These are phyloP conservation scores for Pelochelys cantorii DNA, from an alignment of 2,797 vertebrate genomes.

Conservation along the genomic window DNA sequence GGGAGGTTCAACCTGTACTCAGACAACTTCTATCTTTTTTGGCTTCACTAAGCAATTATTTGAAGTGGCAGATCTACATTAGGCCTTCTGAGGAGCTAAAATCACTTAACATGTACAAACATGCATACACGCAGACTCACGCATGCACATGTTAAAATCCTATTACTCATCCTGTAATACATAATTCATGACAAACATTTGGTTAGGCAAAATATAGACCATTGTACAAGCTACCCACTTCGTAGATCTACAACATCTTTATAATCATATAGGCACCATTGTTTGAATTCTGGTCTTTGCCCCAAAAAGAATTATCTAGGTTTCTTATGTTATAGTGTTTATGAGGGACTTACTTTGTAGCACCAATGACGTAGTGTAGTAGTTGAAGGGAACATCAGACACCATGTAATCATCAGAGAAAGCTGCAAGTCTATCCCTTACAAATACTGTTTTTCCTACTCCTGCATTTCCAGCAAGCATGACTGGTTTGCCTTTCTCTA, in stretches of 20 bases:
- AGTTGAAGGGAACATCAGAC: constrained; percentile 85
- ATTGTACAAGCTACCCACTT: not conserved
- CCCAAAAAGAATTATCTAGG: not conserved
- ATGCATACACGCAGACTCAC: too few species aligned
- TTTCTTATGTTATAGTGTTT: not conserved
- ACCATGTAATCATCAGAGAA: constrained; percentile 82
- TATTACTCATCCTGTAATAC: not conserved
- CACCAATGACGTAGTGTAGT: constrained; percentile 82
- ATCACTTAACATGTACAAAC: not conserved
- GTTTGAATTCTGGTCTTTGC: not conserved
- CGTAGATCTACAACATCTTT: not conserved
- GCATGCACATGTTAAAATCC: not conserved
- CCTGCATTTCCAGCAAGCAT: constrained; percentile 86
- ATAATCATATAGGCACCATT: fast-evolving
- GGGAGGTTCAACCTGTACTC: too few species aligned
- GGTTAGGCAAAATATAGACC: not conserved
- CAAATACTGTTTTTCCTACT: constrained; percentile 85
- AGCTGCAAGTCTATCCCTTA: constrained; percentile 78
- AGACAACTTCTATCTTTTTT: not conserved
- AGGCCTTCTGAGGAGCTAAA: not conserved
- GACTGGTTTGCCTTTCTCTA: constrained; percentile 83
- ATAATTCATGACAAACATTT: not conserved
- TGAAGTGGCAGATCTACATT: not conserved
- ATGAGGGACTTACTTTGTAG: constrained; percentile 83
- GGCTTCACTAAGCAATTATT: not conserved